Conservation (phyloP, 2,888 invertebrate species). For the Panorpa germanica region DNA sequence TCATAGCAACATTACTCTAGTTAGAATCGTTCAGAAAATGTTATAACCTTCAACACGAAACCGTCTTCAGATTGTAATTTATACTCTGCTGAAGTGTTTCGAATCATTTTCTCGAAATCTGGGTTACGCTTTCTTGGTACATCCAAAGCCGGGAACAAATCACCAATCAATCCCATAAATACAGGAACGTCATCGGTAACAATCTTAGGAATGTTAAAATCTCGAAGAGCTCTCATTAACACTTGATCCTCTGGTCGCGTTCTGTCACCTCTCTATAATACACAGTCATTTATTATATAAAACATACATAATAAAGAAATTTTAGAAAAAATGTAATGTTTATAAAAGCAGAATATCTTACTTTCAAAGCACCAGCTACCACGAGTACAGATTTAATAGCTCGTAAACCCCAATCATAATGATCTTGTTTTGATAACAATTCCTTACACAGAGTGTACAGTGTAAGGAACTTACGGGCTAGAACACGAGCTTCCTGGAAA, state of each 20-base stretch:
- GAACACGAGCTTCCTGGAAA: conserved; percentile 74
- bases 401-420: conserved; percentile 91
- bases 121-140: conserved; percentile 73
- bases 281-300: not conserved
- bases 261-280: conserved; percentile 42
- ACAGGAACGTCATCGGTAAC: conserved; percentile 81
- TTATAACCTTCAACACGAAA: conserved; percentile 54
- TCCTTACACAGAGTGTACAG: conserved; percentile 80
- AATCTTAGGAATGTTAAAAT: conserved; percentile 90
- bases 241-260: conserved; percentile 79
- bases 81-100: conserved; percentile 59
- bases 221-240: conserved; percentile 79
- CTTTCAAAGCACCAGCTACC: conserved; percentile 82
- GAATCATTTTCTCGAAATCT: conserved; percentile 67
- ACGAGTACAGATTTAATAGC: conserved; percentile 92
- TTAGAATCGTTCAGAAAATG: conserved; percentile 8
- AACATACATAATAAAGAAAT: not conserved
- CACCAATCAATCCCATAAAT: conserved; percentile 87
- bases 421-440: conserved; percentile 83
- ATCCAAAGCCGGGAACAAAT: conserved; percentile 80
- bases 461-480: conserved; percentile 88
- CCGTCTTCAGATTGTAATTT: conserved; percentile 82
- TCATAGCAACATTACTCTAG: conserved; percentile 5
- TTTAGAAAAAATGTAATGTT: not conserved
- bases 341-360: conserved; percentile 17